A percentile compares a stretch with the other conserved stretches of the same genome.
Conservation (phyloP, 1,140 invertebrate genomes). For the Sycobia sp. region DNA sequence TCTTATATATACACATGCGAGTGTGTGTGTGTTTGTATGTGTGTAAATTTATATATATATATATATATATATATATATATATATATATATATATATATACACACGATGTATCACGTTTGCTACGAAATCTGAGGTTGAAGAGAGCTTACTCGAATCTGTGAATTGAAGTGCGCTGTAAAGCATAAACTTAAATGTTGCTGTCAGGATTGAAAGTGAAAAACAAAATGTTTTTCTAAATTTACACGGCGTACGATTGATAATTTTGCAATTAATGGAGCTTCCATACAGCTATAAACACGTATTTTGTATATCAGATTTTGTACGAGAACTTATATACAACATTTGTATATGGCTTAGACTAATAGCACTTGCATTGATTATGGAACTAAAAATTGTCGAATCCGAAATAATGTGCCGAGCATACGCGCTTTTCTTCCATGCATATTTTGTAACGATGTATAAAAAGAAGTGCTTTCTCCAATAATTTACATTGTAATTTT, state of each 20-base stretch:
- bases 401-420: no score
- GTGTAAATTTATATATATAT: no score
- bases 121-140: slow-evolving; percentile 5
- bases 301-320: slow-evolving; percentile 15
- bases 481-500: slow-evolving; percentile 17
- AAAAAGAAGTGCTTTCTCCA: background rate
- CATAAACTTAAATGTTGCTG: no score
- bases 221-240: background rate
- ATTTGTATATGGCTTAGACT: no score
- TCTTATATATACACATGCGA: no score
- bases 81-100: no score
- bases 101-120: slow-evolving; percentile 22
- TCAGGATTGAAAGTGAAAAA: no score
- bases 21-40: no score
- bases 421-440: background rate
- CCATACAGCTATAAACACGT: background rate
- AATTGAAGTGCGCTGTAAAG: background rate
- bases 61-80: no score
- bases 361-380: no score
- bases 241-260: slow-evolving; percentile 5
- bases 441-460: background rate
- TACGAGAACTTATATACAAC: no score
- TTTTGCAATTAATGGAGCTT: slow-evolving; percentile 7
- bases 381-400: no score
- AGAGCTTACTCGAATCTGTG: background rate